Base-by-base conservation (phyloP, 2,113 vertebrate genomes). In the Colinus virginianus region DNA sequence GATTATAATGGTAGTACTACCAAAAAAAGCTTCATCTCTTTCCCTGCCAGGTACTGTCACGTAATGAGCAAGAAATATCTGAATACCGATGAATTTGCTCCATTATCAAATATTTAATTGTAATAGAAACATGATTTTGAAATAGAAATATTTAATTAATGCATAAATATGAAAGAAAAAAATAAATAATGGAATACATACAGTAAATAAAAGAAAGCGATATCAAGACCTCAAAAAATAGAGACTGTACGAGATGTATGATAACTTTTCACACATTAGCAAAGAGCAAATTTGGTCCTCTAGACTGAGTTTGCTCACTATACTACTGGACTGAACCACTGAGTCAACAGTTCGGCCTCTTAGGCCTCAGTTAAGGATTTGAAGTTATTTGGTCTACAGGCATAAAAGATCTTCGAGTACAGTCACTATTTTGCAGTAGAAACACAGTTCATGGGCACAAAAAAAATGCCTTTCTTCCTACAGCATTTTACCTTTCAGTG, bases 221-320 rank as follows among this genome's bases (percentile, higher is more conserved):
- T 49, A 26, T 25, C 4, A 1, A 1, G 13, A 46, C 18, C 88
- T 32, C 32, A 1, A 45, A 67, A 55, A 71, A 56, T 13, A 0
- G 34, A 11, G 6, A 23, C 9, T 8, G 3, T 49, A 3, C 51
- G 49, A 75, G 4, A 25, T 86, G 1, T 26, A 2, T 38, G 6
- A 56, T 70, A 20, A 14, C 9, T n/a, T 63, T 87, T 81, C 6
- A 43, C 3, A 6, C n/a, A 53, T 53, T 78, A 3, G 0, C 2
- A 68, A 46, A 28, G 7, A 13, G 17, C 2, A 79, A 40, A 51
- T 38, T 61, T 0, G 0, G 4, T 56, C 14, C 22, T 77, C 3
- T 56, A 32, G 6, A 46, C 7, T 43, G 17, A 28, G 7, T 30
- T 7, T 32, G 9, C 7, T 13, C 63, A 53, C 20, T 13, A 43